A percentile compares a stretch with the other conserved stretches of the same genome.
Evolutionary conservation across 2,113 vertebrate genomes (phyloP).

Genomic region (Anhinga anhinga): DNA sequence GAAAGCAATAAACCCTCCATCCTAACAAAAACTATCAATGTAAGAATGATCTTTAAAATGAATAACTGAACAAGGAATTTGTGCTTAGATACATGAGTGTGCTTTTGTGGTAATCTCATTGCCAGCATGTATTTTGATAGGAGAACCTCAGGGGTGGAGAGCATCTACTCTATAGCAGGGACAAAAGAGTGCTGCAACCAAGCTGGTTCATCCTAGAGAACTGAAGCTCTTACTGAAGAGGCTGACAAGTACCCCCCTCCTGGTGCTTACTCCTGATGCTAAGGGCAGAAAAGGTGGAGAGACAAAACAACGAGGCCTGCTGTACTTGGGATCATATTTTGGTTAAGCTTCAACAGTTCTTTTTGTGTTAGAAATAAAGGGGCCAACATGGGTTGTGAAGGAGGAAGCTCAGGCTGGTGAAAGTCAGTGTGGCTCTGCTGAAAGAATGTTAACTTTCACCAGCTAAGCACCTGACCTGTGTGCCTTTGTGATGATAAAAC

Average conservation of each 20-base stretch:
- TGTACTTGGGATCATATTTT: not conserved
- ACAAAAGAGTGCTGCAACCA: not conserved
- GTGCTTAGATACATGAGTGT: not conserved
- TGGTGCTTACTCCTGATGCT: not conserved
- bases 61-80: not conserved
- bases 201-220: not conserved
- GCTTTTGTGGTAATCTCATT: not conserved
- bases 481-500: not conserved
- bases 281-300: not conserved
- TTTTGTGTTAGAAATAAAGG: constrained; percentile 27
- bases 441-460: not conserved
- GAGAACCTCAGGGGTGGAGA: not conserved
- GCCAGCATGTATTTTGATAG: not conserved
- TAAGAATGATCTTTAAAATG: not conserved
- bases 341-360: not conserved
- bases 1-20: not conserved
- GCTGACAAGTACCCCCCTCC: not conserved
- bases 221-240: not conserved
- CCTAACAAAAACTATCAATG: not conserved
- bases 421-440: not conserved
- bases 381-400: not conserved
- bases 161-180: not conserved
- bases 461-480: not conserved
- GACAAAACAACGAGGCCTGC: not conserved
- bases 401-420: constrained; percentile 3